Base-by-base conservation (phyloP, 2,888 invertebrate species). In the Plemyria rubiginata region DNA sequence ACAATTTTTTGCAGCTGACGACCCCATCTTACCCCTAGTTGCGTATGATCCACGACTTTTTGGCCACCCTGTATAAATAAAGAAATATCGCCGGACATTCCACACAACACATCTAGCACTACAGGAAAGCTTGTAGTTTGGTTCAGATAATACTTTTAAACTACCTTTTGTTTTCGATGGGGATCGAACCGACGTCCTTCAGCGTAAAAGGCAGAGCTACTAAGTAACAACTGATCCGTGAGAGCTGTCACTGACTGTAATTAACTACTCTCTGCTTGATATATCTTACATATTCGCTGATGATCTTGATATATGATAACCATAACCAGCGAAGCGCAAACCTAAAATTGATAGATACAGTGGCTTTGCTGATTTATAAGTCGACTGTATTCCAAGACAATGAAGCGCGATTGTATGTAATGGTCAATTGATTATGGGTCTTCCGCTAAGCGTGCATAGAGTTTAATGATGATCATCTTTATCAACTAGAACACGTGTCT, bases 401-500 rank as follows among this genome's bases (percentile, higher is more conserved):
- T 57, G 49, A 36, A 48, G 36, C 52, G 28, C 28, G 22, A 46
- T 55, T 53, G 32, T 43, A 45, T 48, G 28, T 11, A 52, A 58
- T 52, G 40, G 52, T 22, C 50, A 46, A 54, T 32, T 32, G 28
- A 58, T 51, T 45, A 29, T 51, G 46, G n/a, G 11, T 48, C 63
- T 43, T 63, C 46, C 55, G 55, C 55, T 55, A 41, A 7, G 12
- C 16, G 40, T 48, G 54, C 46, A 48, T 54, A 60, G 49, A 64
- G 70, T 66, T 69, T 56, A 51, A 62, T 63, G 59, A 29, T 62
- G 60, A 28, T 55, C 41, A 22, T 49, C 64, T 57, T 49, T 60
- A 59, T 59, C 62, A 40, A 61, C 59, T 62, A 55, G 52, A 54
- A 62, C 66, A 68, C 64, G 62, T 60, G 54, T 66, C 46, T 58